These are phyloP conservation scores for Apis cerana DNA, from an alignment of 1,140 invertebrate genomes.

Conservation along the genomic window DNA sequence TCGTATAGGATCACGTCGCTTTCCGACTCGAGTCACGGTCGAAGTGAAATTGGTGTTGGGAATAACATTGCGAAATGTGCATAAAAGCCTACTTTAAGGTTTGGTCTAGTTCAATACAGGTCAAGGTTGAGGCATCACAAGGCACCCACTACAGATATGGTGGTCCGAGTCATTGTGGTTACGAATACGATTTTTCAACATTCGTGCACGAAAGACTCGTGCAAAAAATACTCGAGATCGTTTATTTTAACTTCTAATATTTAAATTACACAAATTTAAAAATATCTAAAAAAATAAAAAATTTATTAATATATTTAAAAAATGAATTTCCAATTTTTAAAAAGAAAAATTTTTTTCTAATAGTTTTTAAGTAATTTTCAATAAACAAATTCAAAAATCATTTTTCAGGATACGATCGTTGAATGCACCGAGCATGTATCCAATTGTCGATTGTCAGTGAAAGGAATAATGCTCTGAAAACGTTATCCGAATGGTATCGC, in stretches of 20 bases:
- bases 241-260: neutral
- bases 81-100: constrained; percentile 68
- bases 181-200: constrained; percentile 20
- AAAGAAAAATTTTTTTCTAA: too few relatives aligned
- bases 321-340: too few relatives aligned
- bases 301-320: too few relatives aligned
- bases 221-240: neutral
- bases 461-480: constrained; percentile 32
- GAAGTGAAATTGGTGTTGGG: constrained; percentile 77
- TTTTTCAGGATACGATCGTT: neutral
- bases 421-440: neutral
- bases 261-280: too few relatives aligned
- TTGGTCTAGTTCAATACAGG: constrained; percentile 70
- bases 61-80: constrained; percentile 71
- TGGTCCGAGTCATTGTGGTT: constrained; percentile 5
- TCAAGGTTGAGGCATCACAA: constrained; percentile 69
- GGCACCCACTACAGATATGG: neutral
- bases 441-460: constrained; percentile 3
- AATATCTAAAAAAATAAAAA: too few relatives aligned
- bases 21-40: constrained; percentile 76
- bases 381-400: neutral
- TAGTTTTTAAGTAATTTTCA: too few relatives aligned
- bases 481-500: constrained; percentile 33
- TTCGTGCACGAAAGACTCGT: neutral
- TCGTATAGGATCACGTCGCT: constrained; percentile 23